These are phyloP conservation scores for Drosophila antonietae DNA, from an alignment of 2,888 invertebrate species.

Conservation along the genomic window DNA sequence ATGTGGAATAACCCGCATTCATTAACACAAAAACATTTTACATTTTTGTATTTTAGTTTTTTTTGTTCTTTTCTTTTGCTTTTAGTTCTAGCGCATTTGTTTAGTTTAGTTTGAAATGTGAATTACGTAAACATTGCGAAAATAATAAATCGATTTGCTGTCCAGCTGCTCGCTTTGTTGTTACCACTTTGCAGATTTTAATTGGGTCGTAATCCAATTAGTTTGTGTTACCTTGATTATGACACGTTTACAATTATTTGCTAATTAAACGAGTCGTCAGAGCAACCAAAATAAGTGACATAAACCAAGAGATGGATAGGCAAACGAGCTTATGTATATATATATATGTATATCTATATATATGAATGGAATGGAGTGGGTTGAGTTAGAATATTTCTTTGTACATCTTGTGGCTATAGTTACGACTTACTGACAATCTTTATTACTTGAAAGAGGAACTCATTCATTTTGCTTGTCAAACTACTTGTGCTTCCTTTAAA, in stretches of 20 bases:
- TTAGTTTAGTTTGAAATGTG: not conserved
- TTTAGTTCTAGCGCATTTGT: not conserved
- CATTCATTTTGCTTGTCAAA: not conserved
- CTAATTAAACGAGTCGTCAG: not conserved
- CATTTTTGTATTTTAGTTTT: constrained; percentile 13
- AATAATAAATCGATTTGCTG: constrained; percentile 7
- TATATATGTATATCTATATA: no score
- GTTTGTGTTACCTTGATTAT: not conserved
- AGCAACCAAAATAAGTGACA: not conserved
- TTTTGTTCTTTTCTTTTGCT: constrained; percentile 5
- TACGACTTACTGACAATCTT: not conserved
- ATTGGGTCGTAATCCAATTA: constrained; percentile 2
- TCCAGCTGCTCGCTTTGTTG: not conserved
- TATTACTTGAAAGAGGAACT: not conserved
- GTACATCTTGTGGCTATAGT: not conserved
- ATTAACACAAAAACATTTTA: constrained; percentile 11
- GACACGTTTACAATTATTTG: not conserved
- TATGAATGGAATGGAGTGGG: no score
- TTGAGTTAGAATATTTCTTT: not conserved
- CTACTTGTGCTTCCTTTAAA: not conserved
- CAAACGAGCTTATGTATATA: not conserved
- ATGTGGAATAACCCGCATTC: constrained; percentile 30
- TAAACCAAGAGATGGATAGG: not conserved
- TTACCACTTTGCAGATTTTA: not conserved
- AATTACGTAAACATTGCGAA: constrained; percentile 22